Percentiles rank a stretch among this genome's conserved stretches.
These are phyloP conservation scores for Chaetodon auriga DNA, from an alignment of 2,113 vertebrate species.

Conservation along the genomic window DNA sequence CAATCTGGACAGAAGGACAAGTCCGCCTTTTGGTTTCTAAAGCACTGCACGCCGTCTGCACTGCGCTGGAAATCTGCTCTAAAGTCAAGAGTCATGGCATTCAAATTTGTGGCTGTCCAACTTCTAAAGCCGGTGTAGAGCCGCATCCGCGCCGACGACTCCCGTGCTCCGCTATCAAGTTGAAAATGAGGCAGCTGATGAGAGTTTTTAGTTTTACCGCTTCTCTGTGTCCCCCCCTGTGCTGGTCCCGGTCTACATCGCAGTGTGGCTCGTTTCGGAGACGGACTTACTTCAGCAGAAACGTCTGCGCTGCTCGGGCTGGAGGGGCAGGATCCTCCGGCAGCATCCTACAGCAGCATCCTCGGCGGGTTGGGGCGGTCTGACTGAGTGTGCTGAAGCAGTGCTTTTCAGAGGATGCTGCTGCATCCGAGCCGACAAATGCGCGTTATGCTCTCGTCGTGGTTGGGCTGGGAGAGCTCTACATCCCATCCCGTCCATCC, in stretches of 20 bases:
- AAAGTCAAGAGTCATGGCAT: conserved; percentile 67
- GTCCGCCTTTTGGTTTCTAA: conserved; percentile 32
- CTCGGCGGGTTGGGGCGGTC: conserved; percentile 46
- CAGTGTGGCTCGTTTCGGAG: conserved; percentile 17
- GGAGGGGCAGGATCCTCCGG: conserved; percentile 53
- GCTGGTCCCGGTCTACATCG: conserved; percentile 30
- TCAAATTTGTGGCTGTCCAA: conserved; percentile 64
- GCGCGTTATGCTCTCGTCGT: conserved; percentile 52
- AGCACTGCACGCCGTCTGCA: conserved; percentile 35
- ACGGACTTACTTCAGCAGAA: conserved; percentile 28
- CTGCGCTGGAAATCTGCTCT: conserved; percentile 48
- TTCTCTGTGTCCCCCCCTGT: background rate
- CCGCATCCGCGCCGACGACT: conserved; percentile 64
- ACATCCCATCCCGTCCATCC: conserved; percentile 57
- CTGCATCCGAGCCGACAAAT: conserved; percentile 68
- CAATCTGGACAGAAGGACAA: conserved; percentile 20
- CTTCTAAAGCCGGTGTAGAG: conserved; percentile 68
- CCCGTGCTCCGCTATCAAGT: conserved; percentile 63
- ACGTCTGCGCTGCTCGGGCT: conserved; percentile 31
- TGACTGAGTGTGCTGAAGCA: conserved; percentile 59
- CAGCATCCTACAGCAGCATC: conserved; percentile 66
- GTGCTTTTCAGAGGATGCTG: conserved; percentile 64
- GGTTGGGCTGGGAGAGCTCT: conserved; percentile 57
- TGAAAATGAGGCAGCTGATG: conserved; percentile 51
- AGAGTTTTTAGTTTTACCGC: conserved; percentile 25